Conservation (phyloP, 1,140 invertebrate genomes). For the Leptopilina boulardi region DNA sequence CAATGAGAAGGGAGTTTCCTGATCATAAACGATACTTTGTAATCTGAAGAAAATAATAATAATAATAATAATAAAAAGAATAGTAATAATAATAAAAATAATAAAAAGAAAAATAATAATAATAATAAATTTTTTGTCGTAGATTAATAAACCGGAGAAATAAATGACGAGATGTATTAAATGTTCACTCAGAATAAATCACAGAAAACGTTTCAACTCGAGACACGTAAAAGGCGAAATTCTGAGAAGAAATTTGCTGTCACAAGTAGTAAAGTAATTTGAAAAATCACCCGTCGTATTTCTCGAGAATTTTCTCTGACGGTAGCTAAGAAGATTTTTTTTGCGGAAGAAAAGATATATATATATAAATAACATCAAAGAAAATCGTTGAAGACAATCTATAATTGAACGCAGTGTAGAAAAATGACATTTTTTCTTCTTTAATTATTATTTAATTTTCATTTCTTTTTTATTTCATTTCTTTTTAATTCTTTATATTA, state of each 20-base stretch:
- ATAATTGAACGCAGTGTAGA: neutral
- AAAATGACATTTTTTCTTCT: neutral
- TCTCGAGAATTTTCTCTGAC: conserved; percentile 9
- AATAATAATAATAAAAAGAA: neutral
- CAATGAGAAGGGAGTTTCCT: neutral
- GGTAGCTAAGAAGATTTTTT: conserved; percentile 7
- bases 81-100: neutral
- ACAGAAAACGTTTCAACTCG: neutral
- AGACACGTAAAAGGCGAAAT: conserved; percentile 8
- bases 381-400: neutral
- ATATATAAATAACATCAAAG: neutral
- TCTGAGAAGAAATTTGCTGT: conserved; percentile 20
- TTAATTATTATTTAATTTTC: too few relatives aligned
- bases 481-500: too few relatives aligned
- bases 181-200: neutral
- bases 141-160: conserved; percentile 19
- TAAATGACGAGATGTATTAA: conserved; percentile 1
- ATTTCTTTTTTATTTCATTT: too few relatives aligned
- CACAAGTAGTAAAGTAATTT: conserved; percentile 30
- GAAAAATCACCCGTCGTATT: neutral
- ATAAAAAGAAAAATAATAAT: neutral
- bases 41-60: conserved; percentile 2
- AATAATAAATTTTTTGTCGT: neutral
- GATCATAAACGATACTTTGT: neutral
- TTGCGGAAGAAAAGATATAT: neutral